Base-by-base conservation (phyloP, 2,797 vertebrate species). In the Otolemur crassicaudatus region DNA sequence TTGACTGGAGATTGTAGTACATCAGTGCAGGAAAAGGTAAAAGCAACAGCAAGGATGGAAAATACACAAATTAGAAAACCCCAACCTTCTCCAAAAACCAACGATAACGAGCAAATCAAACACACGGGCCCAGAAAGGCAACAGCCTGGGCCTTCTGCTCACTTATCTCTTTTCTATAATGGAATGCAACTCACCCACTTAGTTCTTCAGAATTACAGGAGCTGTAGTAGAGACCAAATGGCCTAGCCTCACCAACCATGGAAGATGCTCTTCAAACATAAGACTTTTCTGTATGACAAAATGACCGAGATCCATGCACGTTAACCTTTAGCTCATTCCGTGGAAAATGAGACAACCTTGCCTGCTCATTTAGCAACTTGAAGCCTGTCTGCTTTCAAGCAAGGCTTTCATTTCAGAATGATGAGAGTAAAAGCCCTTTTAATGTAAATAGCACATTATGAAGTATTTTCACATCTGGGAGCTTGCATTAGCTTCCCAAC, bases 321-420 rank as follows among this genome's bases (percentile, higher is more conserved):
- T 37, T 60, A 73, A 58, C 53, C 29, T 63, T 91, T 7, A 93
- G 13, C 61, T 88, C 37, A 37, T 76, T 60, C 37, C 60, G 19
- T 13, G 22, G 46, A 81, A 43, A 43, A 79, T 29, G 56, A 60
- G 46, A 89, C 37, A 31, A 1, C 3, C 5, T 13, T 53, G 37
- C 29, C 25, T 89, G 31, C 63, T 67, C 6, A 73, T 73, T 34
- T 49, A 83, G 43, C 16, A 53, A 19, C 43, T 0, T 37, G 27
- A 85, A 61, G 19, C 72, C 69, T 46, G 17, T 67, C 22, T 73
- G 40, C 53, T 94, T 82, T 96, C 23, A 77, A 77, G 67, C 17
- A 65, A 73, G 4, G n/a, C 73, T 87, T 96, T 37, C 9, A 43
- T 72, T 72, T 95, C 70, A 90, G 19, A 87, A 89, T 76, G 22